phyloP scores from a whole-genome alignment of 2,113 vertebrate genomes.

The Pavo muticus region DNA sequence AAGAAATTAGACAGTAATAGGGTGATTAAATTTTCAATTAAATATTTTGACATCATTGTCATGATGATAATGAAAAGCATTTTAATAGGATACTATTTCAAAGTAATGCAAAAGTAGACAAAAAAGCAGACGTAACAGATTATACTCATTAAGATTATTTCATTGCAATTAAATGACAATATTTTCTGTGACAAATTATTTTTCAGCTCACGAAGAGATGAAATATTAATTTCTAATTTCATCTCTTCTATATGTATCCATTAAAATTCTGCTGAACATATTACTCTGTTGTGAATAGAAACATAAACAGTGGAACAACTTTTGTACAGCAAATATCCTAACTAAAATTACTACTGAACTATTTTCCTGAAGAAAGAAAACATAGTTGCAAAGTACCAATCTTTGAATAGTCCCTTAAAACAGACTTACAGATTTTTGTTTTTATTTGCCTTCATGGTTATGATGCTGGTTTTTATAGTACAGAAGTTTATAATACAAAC shows the following conservation, averaged over 20 bases:
- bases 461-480: neutral
- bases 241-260: neutral
- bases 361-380: slow-evolving; percentile 8
- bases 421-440: neutral
- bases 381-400: neutral
- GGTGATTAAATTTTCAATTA: neutral
- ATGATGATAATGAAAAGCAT: neutral
- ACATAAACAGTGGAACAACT: neutral
- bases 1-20: neutral
- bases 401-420: neutral
- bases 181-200: slow-evolving; percentile 1
- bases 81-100: neutral
- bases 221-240: slow-evolving; percentile 23
- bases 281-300: neutral
- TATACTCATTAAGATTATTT: slow-evolving; percentile 11
- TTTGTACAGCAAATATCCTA: neutral
- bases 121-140: slow-evolving; percentile 24
- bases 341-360: neutral
- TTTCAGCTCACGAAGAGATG: neutral
- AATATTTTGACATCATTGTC: slow-evolving; percentile 9
- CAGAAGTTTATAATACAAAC: neutral
- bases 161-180: slow-evolving; percentile 9
- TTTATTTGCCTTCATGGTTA: neutral
- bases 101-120: neutral
- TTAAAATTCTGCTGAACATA: neutral